A percentile compares a stretch with the other conserved stretches of the same genome.
These are phyloP conservation scores for Druon quercuslanigerum DNA, from an alignment of 1,140 invertebrate genomes.

Conservation along the genomic window DNA sequence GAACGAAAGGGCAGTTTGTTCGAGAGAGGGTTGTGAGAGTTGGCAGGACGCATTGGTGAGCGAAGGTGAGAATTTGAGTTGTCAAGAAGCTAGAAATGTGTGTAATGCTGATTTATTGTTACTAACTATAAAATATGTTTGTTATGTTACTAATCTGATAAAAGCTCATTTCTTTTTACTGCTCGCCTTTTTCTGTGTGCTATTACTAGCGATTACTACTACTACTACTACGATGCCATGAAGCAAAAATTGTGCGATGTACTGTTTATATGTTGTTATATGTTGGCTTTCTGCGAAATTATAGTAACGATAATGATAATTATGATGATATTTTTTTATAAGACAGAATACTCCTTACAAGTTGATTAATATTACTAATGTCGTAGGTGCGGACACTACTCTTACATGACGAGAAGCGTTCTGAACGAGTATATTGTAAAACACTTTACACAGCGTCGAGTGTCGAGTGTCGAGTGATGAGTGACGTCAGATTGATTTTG, in stretches of 20 bases:
- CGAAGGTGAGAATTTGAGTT: slow-evolving; percentile 56
- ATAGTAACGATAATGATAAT: not conserved
- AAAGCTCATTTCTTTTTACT: slow-evolving; percentile 52
- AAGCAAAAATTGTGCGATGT: slow-evolving; percentile 10
- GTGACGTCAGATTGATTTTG: slow-evolving; percentile 35
- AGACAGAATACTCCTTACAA: slow-evolving; percentile 35
- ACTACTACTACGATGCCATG: slow-evolving; percentile 42
- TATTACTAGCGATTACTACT: slow-evolving; percentile 53
- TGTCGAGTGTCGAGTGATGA: slow-evolving; percentile 17
- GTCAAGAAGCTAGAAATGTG: slow-evolving; percentile 46
- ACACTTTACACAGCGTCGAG: slow-evolving; percentile 16
- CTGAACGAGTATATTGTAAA: slow-evolving; percentile 34
- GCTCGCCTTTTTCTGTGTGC: slow-evolving; percentile 56
- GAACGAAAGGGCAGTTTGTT: not conserved
- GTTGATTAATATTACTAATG: slow-evolving; percentile 51
- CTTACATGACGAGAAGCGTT: slow-evolving; percentile 49
- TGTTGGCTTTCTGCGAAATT: slow-evolving; percentile 30
- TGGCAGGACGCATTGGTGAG: slow-evolving; percentile 36
- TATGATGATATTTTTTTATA: not conserved
- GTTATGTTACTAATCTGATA: slow-evolving; percentile 58
- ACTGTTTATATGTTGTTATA: not conserved
- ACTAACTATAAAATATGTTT: slow-evolving; percentile 53
- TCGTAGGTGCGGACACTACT: slow-evolving; percentile 50
- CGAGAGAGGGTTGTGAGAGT: slow-evolving; percentile 29
- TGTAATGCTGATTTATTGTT: slow-evolving; percentile 44